phyloP scores from a whole-genome alignment of 2,888 invertebrate species.

The Sinhomidia bicolor region DNA sequence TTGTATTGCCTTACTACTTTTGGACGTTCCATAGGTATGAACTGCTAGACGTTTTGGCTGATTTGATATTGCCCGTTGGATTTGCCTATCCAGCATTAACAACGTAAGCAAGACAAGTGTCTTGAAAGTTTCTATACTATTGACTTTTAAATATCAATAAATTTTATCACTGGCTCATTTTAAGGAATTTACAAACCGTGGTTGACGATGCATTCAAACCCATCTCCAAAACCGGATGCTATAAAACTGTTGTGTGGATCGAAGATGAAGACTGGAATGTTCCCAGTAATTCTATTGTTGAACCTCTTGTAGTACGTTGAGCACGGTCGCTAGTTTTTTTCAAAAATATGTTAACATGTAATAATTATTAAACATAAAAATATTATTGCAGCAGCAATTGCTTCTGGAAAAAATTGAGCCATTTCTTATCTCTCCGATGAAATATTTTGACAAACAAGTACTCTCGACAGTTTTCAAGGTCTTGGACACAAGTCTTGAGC shows the following conservation, averaged over 20 bases:
- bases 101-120: too few relatives aligned
- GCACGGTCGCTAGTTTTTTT: background rate
- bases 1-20: too few relatives aligned
- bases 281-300: conserved; percentile 16
- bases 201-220: conserved; percentile 60
- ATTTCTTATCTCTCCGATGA: conserved; percentile 48
- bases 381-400: conserved; percentile 22
- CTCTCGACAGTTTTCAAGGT: conserved; percentile 33
- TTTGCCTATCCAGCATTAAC: conserved; percentile 49
- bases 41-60: conserved; percentile 44
- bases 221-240: background rate
- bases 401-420: conserved; percentile 23
- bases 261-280: conserved; percentile 53
- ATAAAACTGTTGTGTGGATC: conserved; percentile 52
- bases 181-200: background rate
- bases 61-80: conserved; percentile 55
- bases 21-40: conserved; percentile 35
- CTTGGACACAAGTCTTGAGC: background rate
- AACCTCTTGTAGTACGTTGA: conserved; percentile 38
- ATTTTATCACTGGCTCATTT: too few relatives aligned
- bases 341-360: background rate
- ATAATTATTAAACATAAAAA: too few relatives aligned
- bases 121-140: too few relatives aligned
- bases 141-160: too few relatives aligned
- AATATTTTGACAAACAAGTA: conserved; percentile 59